Conservation (phyloP, 2,797 vertebrate genomes). For the Myripristis jacobus region DNA sequence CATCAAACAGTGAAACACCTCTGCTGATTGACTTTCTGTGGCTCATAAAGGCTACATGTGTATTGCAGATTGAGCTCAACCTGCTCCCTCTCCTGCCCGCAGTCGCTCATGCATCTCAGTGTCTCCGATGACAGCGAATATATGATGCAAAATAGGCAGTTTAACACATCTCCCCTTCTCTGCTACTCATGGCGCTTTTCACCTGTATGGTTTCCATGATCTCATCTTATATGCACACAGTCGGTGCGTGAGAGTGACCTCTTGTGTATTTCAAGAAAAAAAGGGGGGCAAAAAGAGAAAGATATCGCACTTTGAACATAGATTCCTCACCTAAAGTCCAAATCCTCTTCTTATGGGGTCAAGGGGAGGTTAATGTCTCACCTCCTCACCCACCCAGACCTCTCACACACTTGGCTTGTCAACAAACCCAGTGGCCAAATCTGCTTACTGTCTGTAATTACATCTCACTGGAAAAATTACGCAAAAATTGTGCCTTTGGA, state of each 20-base stretch:
- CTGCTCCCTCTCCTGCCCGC: too few relatives aligned
- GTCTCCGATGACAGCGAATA: too few relatives aligned
- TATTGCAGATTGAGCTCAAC: too few relatives aligned
- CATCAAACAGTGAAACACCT: too few relatives aligned
- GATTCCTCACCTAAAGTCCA: conserved; percentile 84
- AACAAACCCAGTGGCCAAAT: conserved; percentile 47
- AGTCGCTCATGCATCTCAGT: too few relatives aligned
- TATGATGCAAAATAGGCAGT: neutral
- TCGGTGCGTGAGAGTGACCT: conserved; percentile 31
- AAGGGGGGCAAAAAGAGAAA: conserved; percentile 54
- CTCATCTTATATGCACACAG: conserved; percentile 25
- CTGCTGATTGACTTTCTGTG: too few relatives aligned
- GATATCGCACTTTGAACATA: conserved; percentile 82
- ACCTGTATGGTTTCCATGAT: conserved; percentile 56
- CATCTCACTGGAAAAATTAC: too few relatives aligned
- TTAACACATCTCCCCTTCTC: neutral
- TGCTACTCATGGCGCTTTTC: conserved; percentile 2
- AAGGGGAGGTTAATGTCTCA: conserved; percentile 79
- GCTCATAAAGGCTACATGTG: too few relatives aligned
- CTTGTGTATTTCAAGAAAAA: conserved; percentile 61
- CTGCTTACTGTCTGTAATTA: too few relatives aligned
- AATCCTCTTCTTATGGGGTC: conserved; percentile 82
- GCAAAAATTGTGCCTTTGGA: too few relatives aligned
- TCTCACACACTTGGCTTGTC: conserved; percentile 79
- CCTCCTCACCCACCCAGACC: conserved; percentile 69